phyloP scores from a whole-genome alignment of 1,140 invertebrate species.

The Bombus cullumanus region DNA sequence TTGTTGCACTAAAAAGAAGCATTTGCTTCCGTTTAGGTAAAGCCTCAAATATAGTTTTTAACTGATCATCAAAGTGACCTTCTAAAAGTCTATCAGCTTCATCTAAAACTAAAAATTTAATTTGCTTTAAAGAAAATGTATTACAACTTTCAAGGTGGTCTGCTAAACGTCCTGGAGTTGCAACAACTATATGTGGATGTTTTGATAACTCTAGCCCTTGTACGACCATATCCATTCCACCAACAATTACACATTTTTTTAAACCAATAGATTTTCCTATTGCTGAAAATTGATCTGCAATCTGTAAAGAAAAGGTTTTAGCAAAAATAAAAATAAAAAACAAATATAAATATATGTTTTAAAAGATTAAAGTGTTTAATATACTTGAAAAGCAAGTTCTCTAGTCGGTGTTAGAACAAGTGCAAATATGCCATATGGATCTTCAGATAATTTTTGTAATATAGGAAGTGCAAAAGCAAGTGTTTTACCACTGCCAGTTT shows the following conservation, averaged over 20 bases:
- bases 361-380: constrained; percentile 33
- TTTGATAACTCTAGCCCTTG: constrained; percentile 94
- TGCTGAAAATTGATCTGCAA: constrained; percentile 96
- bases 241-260: constrained; percentile 92
- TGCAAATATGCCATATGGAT: constrained; percentile 97
- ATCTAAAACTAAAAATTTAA: constrained; percentile 95
- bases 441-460: constrained; percentile 94
- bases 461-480: constrained; percentile 98
- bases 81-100: constrained; percentile 95
- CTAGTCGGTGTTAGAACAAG: constrained; percentile 97
- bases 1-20: constrained; percentile 97
- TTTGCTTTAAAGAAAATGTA: constrained; percentile 91
- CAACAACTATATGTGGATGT: constrained; percentile 96
- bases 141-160: constrained; percentile 94
- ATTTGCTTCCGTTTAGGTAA: constrained; percentile 93
- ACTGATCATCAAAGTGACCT: constrained; percentile 91
- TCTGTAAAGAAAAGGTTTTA: constrained; percentile 81
- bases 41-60: constrained; percentile 91
- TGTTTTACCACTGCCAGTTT: constrained; percentile 99
- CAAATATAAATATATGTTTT: background rate
- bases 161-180: constrained; percentile 94
- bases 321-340: background rate
- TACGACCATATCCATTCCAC: constrained; percentile 95
- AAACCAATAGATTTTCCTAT: constrained; percentile 93
- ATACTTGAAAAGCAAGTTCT: constrained; percentile 93